Base-by-base conservation (phyloP, 1,140 invertebrate species). In the Lepidostoma basale region DNA sequence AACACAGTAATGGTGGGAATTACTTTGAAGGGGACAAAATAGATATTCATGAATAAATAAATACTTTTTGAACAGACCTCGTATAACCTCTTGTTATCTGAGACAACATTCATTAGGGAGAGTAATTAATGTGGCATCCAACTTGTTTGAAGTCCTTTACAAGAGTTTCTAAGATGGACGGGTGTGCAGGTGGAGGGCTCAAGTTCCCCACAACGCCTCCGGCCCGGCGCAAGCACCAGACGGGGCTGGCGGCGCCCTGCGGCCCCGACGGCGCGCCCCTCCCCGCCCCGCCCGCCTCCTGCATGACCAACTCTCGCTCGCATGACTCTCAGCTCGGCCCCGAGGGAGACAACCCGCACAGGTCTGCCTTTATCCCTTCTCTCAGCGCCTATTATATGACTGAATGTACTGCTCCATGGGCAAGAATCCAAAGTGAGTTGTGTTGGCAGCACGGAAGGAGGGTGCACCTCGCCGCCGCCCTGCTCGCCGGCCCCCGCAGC, bases 291-390 rank as follows among this genome's bases (percentile, higher is more conserved):
- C n/a, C n/a, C n/a, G n/a, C n/a, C n/a, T n/a, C n/a, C n/a, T n/a
- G n/a, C n/a, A n/a, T n/a, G n/a, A 93, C 90, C 25, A 96, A 95
- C 81, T 96, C 94, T 60, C 93, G 93, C 75, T 96, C 94, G 26
- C 93, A 96, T 79, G 94, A 97, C 81, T 95, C 92, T 8, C 94
- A 96, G 77, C 84, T 96, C 20, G 90, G 83, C 0, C 79, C 25
- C 89, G 85, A 83, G 83, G 75, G 68, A 70, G 14, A 8, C 59
- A 8, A 33, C 12, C n/a, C n/a, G n/a, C 30, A 33, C 12, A 33
- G 30, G 30, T 33, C 6, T 33, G 30, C 12, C 12, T 6, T 33
- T 5, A 33, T 33, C 12, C 12, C 30, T 33, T n/a, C n/a, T n/a
- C n/a, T n/a, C n/a, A n/a, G n/a, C n/a, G n/a, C n/a, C n/a, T n/a